These are phyloP conservation scores for Tipula lateralis DNA, from an alignment of 2,888 invertebrate species.

Conservation along the genomic window DNA sequence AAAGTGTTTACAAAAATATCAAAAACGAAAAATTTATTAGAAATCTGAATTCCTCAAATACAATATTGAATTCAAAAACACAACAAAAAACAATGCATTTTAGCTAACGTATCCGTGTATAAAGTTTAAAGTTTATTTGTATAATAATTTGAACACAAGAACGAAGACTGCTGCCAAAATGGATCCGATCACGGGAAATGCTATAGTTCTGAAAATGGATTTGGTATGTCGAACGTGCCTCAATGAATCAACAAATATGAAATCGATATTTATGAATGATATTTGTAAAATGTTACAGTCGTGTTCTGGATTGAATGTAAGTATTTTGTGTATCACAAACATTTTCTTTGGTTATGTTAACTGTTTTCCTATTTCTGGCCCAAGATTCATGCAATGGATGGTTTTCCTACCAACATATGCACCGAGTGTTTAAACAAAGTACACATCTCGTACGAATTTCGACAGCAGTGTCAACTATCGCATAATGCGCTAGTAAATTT, in stretches of 20 bases:
- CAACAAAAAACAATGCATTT: too few species aligned
- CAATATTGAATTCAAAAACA: too few species aligned
- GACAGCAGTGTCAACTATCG: slow-evolving; percentile 44
- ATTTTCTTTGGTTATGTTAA: neutral
- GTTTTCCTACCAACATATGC: slow-evolving; percentile 47
- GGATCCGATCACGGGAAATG: neutral
- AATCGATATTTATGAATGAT: neutral
- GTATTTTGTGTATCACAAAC: neutral
- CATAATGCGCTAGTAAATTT: slow-evolving; percentile 39
- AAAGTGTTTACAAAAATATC: too few species aligned
- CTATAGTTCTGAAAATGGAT: neutral
- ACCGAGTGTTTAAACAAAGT: slow-evolving; percentile 42
- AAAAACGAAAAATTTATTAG: too few species aligned
- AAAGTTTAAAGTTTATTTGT: too few species aligned
- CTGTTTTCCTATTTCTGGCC: too few species aligned
- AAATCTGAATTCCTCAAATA: too few species aligned
- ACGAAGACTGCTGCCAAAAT: neutral
- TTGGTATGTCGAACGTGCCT: neutral
- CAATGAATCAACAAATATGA: neutral
- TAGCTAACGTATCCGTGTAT: too few species aligned
- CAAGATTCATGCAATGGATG: slow-evolving; percentile 49
- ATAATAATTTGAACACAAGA: too few species aligned
- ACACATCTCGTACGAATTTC: slow-evolving; percentile 44
- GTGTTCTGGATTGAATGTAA: neutral
- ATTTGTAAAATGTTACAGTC: neutral